Conservation (phyloP, 2,888 invertebrate genomes). For the Nyleta sp. region DNA sequence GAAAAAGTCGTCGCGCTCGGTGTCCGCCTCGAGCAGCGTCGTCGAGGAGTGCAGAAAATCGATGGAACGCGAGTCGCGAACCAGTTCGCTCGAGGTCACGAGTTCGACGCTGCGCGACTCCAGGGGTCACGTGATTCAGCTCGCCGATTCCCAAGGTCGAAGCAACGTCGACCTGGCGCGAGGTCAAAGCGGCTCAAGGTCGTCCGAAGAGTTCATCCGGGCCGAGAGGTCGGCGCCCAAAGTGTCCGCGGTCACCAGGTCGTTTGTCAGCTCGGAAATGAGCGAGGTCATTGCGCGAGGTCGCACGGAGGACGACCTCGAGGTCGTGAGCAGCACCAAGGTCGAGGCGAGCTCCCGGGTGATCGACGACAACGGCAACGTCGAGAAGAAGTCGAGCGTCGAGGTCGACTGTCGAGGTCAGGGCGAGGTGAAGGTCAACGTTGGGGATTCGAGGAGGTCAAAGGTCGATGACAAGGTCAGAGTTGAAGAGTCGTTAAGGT, state of each 20-base stretch:
- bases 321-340: conserved; percentile 70
- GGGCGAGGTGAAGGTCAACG: too few relatives aligned
- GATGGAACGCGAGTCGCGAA: conserved; percentile 71
- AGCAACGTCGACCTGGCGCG: conserved; percentile 17
- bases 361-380: conserved; percentile 74
- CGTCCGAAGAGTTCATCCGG: neutral
- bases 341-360: conserved; percentile 69
- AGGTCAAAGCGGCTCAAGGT: conserved; percentile 6
- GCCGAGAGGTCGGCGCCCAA: neutral
- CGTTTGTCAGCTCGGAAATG: conserved; percentile 68
- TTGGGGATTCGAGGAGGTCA: too few relatives aligned
- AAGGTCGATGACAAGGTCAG: too few relatives aligned
- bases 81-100: conserved; percentile 74
- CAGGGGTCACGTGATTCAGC: conserved; percentile 75
- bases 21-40: conserved; percentile 72
- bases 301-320: conserved; percentile 71
- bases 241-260: conserved; percentile 55
- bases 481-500: too few relatives aligned
- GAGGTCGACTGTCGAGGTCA: too few relatives aligned
- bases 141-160: conserved; percentile 72
- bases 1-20: conserved; percentile 54
- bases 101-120: conserved; percentile 76
- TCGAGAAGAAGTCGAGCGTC: conserved; percentile 69
- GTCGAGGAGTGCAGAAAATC: conserved; percentile 73
- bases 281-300: conserved; percentile 70